Evolutionary conservation across 2,888 invertebrate species (phyloP), one percentile per base, ranked within the genome.

Genomic region (Plebejus melissa): DNA sequence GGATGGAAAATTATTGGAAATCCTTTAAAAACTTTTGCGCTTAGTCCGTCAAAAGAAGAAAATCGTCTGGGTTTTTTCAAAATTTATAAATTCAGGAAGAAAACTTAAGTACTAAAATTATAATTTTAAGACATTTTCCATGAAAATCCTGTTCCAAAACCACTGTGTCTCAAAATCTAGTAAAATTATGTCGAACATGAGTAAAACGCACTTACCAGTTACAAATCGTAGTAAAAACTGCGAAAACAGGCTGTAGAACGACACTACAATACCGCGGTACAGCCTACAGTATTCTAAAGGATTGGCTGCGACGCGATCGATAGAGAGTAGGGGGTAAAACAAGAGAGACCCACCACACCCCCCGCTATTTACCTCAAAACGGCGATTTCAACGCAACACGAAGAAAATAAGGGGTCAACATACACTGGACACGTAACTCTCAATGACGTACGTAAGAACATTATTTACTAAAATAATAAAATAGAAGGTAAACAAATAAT

Each of bases 291-390:
- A 83, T 85, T 32, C 32, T 65, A 85, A 82, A 80, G 72, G 32
- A 80, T 81, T 82, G 84, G 84, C 84, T 83, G 82, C 84, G 82
- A 81, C 79, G 32, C 84, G 87, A 89, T 90, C 90, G 82, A 90
- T 90, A 89, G 74, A 78, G 85, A 85, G 86, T 83, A 84, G 83
- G 77, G 79, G 81, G 77, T 75, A 76, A 65, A 76, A 78, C 78
- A 46, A 28, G 74, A 38, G 54, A 65, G 77, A 78, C 69, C 79
- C 71, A 46, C 79, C 78, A 60, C 77, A 69, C 54, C 70, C 76
- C 76, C 78, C 77, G 46, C 76, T 5, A 36, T 71, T 71, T 50
- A 60, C 74, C 69, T 74, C 74, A 74, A 75, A 74, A 38, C 65
- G 74, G 16, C 71, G 71, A 71, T 76, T 69, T 22, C 36, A 50